These are phyloP conservation scores for Cromileptes altivelis DNA, from an alignment of 2,113 vertebrate genomes.

Conservation along the genomic window DNA sequence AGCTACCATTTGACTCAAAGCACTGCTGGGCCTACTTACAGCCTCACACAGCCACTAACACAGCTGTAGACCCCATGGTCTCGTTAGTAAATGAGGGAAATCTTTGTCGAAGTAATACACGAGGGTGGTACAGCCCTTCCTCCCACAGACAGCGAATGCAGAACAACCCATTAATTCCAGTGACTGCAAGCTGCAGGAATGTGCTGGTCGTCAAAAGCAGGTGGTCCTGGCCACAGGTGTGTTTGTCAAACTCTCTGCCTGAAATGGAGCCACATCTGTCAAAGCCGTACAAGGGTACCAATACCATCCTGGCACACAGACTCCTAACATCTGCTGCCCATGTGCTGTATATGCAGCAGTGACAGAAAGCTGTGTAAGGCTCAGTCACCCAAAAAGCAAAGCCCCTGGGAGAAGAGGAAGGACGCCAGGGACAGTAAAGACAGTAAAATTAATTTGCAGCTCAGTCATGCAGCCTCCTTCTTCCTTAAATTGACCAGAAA, in stretches of 20 bases:
- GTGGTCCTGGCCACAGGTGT: constrained; percentile 75
- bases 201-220: constrained; percentile 56
- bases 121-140: constrained; percentile 1
- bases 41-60: too few relatives aligned
- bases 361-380: constrained; percentile 55
- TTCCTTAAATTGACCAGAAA: constrained; percentile 74
- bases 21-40: too few relatives aligned
- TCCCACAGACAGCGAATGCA: constrained; percentile 8
- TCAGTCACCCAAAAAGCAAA: constrained; percentile 55
- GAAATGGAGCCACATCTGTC: constrained; percentile 59
- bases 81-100: neutral
- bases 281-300: constrained; percentile 7
- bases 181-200: constrained; percentile 44
- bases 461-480: constrained; percentile 67
- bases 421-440: constrained; percentile 61
- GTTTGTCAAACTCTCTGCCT: constrained; percentile 41
- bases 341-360: constrained; percentile 37
- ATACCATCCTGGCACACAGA: constrained; percentile 30
- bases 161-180: constrained; percentile 31
- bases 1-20: neutral
- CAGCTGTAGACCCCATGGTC: neutral
- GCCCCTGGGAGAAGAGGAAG: constrained; percentile 60
- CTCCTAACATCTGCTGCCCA: constrained; percentile 67
- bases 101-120: constrained; percentile 14
- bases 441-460: constrained; percentile 73